Evolutionary conservation across 2,113 vertebrate genomes (phyloP).

Genomic region (Hyla sarda): DNA sequence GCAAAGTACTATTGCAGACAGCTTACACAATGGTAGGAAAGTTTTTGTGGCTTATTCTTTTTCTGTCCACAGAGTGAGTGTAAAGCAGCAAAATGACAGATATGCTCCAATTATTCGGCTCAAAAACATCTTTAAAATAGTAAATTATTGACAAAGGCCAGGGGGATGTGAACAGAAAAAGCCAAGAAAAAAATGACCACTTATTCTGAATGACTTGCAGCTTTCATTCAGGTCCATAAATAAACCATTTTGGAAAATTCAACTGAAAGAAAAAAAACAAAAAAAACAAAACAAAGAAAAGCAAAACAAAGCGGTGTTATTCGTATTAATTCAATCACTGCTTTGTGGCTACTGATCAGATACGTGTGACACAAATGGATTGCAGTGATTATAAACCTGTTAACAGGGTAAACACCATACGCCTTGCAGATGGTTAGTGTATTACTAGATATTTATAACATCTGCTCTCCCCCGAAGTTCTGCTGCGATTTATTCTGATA

Average conservation of each 20-base stretch:
- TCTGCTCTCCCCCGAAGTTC: conserved; percentile 45
- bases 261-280: background rate
- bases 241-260: background rate
- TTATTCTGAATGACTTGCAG: background rate
- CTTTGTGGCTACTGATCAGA: conserved; percentile 36
- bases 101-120: background rate
- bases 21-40: conserved; percentile 14
- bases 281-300: background rate
- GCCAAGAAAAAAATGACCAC: background rate
- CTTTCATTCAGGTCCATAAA: conserved; percentile 18
- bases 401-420: conserved; percentile 35
- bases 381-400: conserved; percentile 48
- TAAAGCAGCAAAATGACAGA: conserved; percentile 6
- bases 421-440: conserved; percentile 39
- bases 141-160: background rate
- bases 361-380: conserved; percentile 36
- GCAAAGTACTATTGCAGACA: background rate
- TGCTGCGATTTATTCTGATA: conserved; percentile 34
- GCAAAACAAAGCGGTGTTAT: background rate
- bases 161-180: background rate
- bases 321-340: conserved; percentile 12
- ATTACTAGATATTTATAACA: conserved; percentile 51
- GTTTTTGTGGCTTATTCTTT: background rate
- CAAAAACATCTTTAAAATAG: background rate
- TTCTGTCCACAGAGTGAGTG: background rate